These are phyloP conservation scores for Drosophila maculinotata DNA, from an alignment of 2,888 invertebrate genomes.

Conservation along the genomic window DNA sequence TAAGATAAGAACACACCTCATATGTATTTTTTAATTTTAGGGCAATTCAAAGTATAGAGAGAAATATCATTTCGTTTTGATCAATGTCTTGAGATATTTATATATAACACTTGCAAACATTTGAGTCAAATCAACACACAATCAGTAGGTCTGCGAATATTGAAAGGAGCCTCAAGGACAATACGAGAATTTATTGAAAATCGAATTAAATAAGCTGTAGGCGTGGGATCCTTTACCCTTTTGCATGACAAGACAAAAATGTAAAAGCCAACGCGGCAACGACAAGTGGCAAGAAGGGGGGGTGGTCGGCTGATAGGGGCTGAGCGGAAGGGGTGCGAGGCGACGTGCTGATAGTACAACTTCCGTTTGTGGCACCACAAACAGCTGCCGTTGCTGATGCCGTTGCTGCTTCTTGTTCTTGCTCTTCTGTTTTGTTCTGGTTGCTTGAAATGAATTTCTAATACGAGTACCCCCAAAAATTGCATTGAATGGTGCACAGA, in stretches of 20 bases:
- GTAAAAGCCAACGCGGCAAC: constrained; percentile 41
- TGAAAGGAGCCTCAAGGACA: constrained; percentile 13
- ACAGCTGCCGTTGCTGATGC: constrained; percentile 23
- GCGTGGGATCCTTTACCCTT: constrained; percentile 41
- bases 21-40: too few relatives aligned
- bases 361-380: constrained; percentile 45
- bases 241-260: constrained; percentile 58
- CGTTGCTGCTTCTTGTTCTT: background rate
- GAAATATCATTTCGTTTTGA: constrained; percentile 25
- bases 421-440: constrained; percentile 14
- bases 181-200: constrained; percentile 51
- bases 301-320: background rate
- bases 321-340: background rate
- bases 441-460: constrained; percentile 73
- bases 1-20: too few relatives aligned
- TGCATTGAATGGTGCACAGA: constrained; percentile 66
- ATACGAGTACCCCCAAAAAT: constrained; percentile 58
- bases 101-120: constrained; percentile 27
- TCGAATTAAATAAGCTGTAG: constrained; percentile 48
- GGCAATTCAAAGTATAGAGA: too few relatives aligned
- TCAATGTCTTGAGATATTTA: constrained; percentile 30
- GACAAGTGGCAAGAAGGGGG: background rate
- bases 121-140: constrained; percentile 16
- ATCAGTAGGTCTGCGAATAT: too few relatives aligned
- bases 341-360: constrained; percentile 52